These are phyloP conservation scores for Pangasianodon gigas DNA, from an alignment of 2,113 vertebrate genomes.

Conservation along the genomic window DNA sequence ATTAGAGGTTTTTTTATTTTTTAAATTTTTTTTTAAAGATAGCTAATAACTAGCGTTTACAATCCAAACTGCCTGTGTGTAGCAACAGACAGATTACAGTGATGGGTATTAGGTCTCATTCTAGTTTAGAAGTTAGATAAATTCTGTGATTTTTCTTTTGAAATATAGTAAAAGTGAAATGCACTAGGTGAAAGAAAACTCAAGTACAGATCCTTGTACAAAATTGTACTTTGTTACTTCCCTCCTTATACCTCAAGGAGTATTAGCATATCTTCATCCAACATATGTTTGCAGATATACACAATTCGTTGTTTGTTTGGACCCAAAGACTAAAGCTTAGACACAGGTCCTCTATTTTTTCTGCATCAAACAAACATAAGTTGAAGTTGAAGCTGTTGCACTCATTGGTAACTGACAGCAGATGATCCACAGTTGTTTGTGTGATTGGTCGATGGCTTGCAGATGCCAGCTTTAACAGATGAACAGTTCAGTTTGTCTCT, in stretches of 20 bases:
- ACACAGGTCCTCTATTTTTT: not conserved
- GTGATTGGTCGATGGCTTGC: slow-evolving; percentile 43
- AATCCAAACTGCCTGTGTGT: not conserved
- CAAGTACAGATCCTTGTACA: not conserved
- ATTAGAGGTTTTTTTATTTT: no score
- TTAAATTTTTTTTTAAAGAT: no score
- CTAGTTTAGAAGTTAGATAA: not conserved
- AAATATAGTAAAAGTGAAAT: not conserved
- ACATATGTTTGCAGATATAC: not conserved
- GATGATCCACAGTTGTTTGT: slow-evolving; percentile 45
- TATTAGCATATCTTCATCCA: not conserved
- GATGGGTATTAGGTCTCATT: not conserved
- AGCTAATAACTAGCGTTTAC: no score
- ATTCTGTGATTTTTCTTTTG: not conserved
- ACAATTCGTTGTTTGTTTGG: slow-evolving; percentile 14
- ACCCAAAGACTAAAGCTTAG: not conserved
- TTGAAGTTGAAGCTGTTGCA: slow-evolving; percentile 3
- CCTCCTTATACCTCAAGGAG: not conserved
- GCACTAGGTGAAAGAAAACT: not conserved
- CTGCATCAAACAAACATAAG: not conserved
- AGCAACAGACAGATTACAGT: not conserved
- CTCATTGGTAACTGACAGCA: slow-evolving; percentile 48
- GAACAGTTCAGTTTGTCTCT: slow-evolving; percentile 15
- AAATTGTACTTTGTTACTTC: not conserved
- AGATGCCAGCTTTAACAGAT: slow-evolving; percentile 39